These are phyloP conservation scores for Rallus crepitans DNA, from an alignment of 2,797 vertebrate species.

Conservation along the genomic window DNA sequence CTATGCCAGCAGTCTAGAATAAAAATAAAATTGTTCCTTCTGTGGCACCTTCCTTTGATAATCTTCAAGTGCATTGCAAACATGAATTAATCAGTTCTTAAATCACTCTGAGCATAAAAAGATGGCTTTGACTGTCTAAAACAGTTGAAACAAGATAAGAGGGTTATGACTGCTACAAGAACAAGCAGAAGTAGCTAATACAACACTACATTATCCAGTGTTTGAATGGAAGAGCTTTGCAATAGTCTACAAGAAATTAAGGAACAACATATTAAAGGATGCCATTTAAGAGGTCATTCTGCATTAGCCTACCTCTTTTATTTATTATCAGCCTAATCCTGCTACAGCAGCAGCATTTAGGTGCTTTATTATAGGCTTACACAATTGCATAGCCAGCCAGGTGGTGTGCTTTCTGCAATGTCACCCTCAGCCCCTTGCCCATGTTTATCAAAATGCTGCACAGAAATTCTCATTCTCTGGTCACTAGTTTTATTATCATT, in stretches of 20 bases:
- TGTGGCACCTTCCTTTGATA: background rate
- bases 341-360: background rate
- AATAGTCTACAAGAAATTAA: background rate
- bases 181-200: background rate
- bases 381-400: background rate
- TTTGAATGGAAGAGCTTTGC: background rate
- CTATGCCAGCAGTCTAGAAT: background rate
- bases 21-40: slow-evolving; percentile 7
- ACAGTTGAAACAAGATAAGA: background rate
- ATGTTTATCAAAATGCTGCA: background rate
- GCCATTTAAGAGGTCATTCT: background rate
- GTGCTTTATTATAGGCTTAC: background rate
- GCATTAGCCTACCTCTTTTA: background rate
- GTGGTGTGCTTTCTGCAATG: background rate
- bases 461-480: background rate
- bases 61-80: background rate
- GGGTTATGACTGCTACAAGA: background rate
- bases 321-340: background rate
- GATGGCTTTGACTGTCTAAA: background rate
- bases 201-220: background rate
- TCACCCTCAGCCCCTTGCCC: background rate
- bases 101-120: background rate
- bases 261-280: background rate
- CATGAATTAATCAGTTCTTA: slow-evolving; percentile 39
- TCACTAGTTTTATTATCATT: background rate